These are phyloP conservation scores for Arnoldichthys spilopterus DNA, from an alignment of 2,797 vertebrate genomes.

Conservation along the genomic window DNA sequence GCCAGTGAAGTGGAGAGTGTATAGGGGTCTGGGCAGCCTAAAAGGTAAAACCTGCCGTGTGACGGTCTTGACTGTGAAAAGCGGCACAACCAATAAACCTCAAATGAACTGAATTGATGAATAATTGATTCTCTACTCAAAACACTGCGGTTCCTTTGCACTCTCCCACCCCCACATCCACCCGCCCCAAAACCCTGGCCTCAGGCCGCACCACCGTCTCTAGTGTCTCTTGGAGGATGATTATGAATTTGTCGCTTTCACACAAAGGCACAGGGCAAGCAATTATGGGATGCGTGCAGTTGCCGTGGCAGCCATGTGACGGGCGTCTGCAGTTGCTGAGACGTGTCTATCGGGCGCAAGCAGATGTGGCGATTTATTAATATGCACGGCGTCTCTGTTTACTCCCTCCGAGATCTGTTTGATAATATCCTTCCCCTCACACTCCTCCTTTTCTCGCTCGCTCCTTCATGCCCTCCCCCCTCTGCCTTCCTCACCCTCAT, in stretches of 20 bases:
- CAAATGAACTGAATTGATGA: slow-evolving; percentile 45
- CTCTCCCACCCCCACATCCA: slow-evolving; percentile 1
- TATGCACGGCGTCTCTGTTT: slow-evolving; percentile 92
- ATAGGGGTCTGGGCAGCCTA: not conserved
- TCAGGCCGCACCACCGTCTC: slow-evolving; percentile 36
- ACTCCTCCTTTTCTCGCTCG: slow-evolving; percentile 79
- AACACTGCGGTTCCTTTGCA: slow-evolving; percentile 20
- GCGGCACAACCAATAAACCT: slow-evolving; percentile 27
- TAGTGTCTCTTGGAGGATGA: slow-evolving; percentile 46
- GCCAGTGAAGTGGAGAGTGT: not conserved
- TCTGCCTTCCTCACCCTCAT: not conserved
- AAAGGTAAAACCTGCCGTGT: not conserved
- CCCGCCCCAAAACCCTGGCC: slow-evolving; percentile 6
- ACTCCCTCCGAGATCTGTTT: slow-evolving; percentile 93
- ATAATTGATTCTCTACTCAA: slow-evolving; percentile 32
- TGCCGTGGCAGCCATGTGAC: slow-evolving; percentile 52
- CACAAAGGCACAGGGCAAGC: slow-evolving; percentile 58
- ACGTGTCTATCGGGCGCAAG: slow-evolving; percentile 84
- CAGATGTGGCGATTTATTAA: slow-evolving; percentile 99
- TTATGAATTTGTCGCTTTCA: slow-evolving; percentile 58
- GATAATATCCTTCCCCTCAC: slow-evolving; percentile 86
- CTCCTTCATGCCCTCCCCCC: slow-evolving; percentile 16
- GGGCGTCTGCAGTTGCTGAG: slow-evolving; percentile 67
- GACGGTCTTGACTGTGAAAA: slow-evolving; percentile 19
- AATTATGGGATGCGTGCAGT: slow-evolving; percentile 53